Conservation (phyloP, 1,140 invertebrate species). For the Acromyrmex heyeri region DNA sequence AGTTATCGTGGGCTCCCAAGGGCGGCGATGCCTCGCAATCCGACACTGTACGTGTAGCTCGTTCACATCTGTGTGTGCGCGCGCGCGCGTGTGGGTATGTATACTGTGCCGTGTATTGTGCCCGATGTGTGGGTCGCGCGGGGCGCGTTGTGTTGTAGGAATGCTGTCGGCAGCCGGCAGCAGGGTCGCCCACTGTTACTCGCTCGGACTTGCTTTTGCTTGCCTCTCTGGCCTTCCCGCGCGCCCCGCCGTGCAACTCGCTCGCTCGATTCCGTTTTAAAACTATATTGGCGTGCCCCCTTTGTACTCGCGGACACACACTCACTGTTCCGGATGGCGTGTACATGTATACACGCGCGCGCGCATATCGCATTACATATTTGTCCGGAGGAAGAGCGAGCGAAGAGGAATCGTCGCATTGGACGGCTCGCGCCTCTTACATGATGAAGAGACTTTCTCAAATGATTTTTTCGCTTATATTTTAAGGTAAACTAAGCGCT, state of each 20-base stretch:
- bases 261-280: conserved; percentile 78
- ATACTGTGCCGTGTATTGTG: conserved; percentile 70
- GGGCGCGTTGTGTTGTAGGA: conserved; percentile 79
- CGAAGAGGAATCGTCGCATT: conserved; percentile 65
- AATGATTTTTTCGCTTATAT: conserved; percentile 36
- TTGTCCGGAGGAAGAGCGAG: conserved; percentile 71
- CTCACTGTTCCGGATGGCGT: neutral
- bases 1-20: conserved; percentile 56
- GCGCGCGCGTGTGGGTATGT: conserved; percentile 36
- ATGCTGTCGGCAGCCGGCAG: conserved; percentile 82
- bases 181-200: conserved; percentile 81
- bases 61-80: neutral
- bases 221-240: conserved; percentile 72
- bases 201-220: conserved; percentile 78
- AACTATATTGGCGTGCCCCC: conserved; percentile 77
- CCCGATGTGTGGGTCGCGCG: conserved; percentile 75
- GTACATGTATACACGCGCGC: conserved; percentile 13
- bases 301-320: conserved; percentile 74
- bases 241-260: conserved; percentile 50
- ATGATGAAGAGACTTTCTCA: conserved; percentile 68
- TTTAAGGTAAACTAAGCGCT: neutral
- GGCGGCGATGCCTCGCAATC: conserved; percentile 68
- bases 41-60: conserved; percentile 64
- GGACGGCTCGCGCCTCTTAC: conserved; percentile 65
- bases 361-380: conserved; percentile 73